phyloP scores from a whole-genome alignment of 1,140 invertebrate species.

The Drosophila ananassae region DNA sequence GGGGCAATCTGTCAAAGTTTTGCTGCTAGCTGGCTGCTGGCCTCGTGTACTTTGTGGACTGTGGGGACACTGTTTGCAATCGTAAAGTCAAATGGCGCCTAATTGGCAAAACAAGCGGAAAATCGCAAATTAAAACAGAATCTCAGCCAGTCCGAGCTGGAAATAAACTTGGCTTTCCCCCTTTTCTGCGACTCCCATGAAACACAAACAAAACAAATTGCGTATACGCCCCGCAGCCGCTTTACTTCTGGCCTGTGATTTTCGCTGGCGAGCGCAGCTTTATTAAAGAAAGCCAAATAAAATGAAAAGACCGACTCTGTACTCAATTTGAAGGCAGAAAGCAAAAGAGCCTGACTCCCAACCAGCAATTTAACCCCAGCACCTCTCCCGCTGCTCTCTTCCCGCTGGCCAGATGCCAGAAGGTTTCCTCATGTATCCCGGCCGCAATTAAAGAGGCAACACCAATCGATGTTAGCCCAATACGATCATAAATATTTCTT shows the following conservation, averaged over 20 bases:
- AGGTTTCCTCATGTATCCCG: slow-evolving; percentile 3
- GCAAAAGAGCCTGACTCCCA: slow-evolving; percentile 14
- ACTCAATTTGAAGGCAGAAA: slow-evolving; percentile 7
- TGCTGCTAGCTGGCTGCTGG: not conserved
- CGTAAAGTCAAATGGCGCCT: slow-evolving; percentile 77
- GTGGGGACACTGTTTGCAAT: slow-evolving; percentile 26
- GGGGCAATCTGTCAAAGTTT: slow-evolving; percentile 28
- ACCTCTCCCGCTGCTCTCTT: not conserved
- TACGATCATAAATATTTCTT: slow-evolving; percentile 49
- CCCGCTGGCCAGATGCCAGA: slow-evolving; percentile 21
- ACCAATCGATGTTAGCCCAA: slow-evolving; percentile 31
- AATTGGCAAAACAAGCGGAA: slow-evolving; percentile 80
- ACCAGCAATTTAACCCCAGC: not conserved
- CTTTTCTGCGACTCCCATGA: not conserved
- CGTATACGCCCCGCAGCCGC: slow-evolving; percentile 65
- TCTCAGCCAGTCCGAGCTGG: slow-evolving; percentile 39
- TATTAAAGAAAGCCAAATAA: slow-evolving; percentile 57
- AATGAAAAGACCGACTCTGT: slow-evolving; percentile 1
- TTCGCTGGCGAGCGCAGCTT: slow-evolving; percentile 24
- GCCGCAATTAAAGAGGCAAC: slow-evolving; percentile 35
- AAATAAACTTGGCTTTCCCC: slow-evolving; percentile 32
- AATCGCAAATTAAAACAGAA: slow-evolving; percentile 75
- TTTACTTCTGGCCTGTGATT: slow-evolving; percentile 54
- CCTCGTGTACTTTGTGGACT: slow-evolving; percentile 12
- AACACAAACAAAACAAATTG: slow-evolving; percentile 71